Percentiles rank a stretch among this genome's conserved stretches.
phyloP scores from a whole-genome alignment of 2,797 vertebrate genomes.

The Onychomys torridus region DNA sequence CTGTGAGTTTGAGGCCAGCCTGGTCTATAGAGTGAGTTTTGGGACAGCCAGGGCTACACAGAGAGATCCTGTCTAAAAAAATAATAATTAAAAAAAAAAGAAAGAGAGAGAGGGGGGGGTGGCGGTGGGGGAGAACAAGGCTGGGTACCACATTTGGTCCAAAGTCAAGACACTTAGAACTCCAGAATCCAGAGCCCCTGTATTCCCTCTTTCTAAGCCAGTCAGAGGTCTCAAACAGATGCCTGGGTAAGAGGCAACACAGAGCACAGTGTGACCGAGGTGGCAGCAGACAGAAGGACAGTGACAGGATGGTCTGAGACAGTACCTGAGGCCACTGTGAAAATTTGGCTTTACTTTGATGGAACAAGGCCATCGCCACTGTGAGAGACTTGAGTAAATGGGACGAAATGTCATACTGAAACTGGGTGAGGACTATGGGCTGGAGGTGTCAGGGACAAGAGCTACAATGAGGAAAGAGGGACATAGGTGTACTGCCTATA shows the following conservation, averaged over 20 bases:
- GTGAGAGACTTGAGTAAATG: not conserved
- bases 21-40: too few species aligned
- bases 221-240: not conserved
- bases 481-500: not conserved
- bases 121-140: not conserved
- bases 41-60: too few species aligned
- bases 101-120: too few species aligned
- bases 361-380: not conserved
- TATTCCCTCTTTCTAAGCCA: not conserved
- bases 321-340: not conserved
- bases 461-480: not conserved
- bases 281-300: not conserved
- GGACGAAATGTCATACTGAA: not conserved
- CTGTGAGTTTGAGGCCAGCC: too few species aligned
- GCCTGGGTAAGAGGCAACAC: not conserved
- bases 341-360: not conserved
- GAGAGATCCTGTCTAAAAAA: too few species aligned
- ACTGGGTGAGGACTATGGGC: not conserved
- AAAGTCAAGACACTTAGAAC: not conserved
- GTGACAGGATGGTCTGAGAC: not conserved
- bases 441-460: not conserved
- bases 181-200: not conserved
- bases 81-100: too few species aligned
- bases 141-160: too few species aligned
- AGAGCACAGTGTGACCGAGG: not conserved